phyloP scores from a whole-genome alignment of 2,888 invertebrate species.

The Acanthacorydalis orientalis region DNA sequence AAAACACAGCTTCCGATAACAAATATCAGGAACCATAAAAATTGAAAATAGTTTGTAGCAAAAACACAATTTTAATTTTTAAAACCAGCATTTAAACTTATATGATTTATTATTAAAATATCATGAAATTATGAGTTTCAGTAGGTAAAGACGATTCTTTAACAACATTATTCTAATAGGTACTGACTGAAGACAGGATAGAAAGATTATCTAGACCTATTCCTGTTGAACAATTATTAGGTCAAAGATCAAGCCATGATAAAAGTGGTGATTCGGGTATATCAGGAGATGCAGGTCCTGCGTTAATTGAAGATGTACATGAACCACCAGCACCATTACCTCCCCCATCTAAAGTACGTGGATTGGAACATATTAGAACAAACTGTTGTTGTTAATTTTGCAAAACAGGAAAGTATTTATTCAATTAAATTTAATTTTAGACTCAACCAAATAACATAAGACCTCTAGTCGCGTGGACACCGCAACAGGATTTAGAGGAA shows the following conservation, averaged over 20 bases:
- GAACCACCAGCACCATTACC: constrained; percentile 18
- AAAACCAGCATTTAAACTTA: too few relatives aligned
- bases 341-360: neutral
- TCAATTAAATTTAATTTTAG: neutral
- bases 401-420: neutral
- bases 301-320: constrained; percentile 32
- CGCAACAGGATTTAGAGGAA: constrained; percentile 69
- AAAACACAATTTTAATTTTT: too few relatives aligned
- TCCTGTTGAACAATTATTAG: constrained; percentile 29
- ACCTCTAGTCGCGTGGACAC: constrained; percentile 49
- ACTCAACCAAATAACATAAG: constrained; percentile 6
- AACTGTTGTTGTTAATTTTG: too few relatives aligned
- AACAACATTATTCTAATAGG: constrained; percentile 14
- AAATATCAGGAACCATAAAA: too few relatives aligned
- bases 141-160: too few relatives aligned
- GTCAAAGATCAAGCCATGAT: constrained; percentile 37
- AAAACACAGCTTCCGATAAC: too few relatives aligned
- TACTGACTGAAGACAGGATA: constrained; percentile 33
- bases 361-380: neutral
- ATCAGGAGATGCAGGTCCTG: constrained; percentile 56
- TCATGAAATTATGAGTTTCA: too few relatives aligned
- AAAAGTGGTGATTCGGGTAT: constrained; percentile 75
- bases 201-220: constrained; percentile 33
- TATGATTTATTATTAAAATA: too few relatives aligned
- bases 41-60: too few relatives aligned